Conservation (phyloP, 2,113 vertebrate genomes). For the Oreochromis spilurus region DNA sequence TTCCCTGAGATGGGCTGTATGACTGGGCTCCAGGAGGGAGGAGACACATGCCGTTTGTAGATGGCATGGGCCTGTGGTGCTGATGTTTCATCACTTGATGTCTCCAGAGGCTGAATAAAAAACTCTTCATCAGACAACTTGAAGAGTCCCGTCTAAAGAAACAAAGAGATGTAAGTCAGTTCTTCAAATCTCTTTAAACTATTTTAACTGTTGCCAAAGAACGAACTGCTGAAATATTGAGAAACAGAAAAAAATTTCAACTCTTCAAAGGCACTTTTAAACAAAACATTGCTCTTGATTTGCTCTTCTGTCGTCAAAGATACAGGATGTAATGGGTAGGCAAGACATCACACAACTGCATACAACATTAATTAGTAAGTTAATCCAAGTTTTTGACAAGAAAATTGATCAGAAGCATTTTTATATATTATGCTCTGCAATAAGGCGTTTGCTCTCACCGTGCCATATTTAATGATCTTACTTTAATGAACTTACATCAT, state of each 20-base stretch:
- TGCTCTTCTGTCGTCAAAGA: background rate
- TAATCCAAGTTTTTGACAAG: background rate
- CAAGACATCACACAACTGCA: background rate
- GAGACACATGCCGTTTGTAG: slow-evolving; percentile 76
- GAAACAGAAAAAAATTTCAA: background rate
- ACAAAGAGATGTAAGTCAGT: background rate
- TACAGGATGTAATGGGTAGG: background rate
- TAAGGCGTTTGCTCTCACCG: rapidly evolving
- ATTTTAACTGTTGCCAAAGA: background rate
- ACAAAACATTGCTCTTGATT: background rate
- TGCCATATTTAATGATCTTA: background rate
- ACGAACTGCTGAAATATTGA: rapidly evolving
- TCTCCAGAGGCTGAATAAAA: slow-evolving; percentile 85
- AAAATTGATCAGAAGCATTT: background rate
- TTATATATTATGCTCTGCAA: background rate
- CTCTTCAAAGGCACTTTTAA: background rate
- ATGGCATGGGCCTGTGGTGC: slow-evolving; percentile 81
- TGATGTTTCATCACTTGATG: slow-evolving; percentile 4
- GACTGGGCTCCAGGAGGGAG: background rate
- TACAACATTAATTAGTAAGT: background rate
- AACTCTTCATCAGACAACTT: slow-evolving; percentile 83
- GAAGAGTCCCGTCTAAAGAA: slow-evolving; percentile 84
- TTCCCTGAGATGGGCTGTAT: slow-evolving; percentile 43
- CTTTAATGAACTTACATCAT: background rate
- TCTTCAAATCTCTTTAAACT: background rate